Conservation (phyloP, 2,888 invertebrate genomes). For the Dolomedes plantarius region DNA sequence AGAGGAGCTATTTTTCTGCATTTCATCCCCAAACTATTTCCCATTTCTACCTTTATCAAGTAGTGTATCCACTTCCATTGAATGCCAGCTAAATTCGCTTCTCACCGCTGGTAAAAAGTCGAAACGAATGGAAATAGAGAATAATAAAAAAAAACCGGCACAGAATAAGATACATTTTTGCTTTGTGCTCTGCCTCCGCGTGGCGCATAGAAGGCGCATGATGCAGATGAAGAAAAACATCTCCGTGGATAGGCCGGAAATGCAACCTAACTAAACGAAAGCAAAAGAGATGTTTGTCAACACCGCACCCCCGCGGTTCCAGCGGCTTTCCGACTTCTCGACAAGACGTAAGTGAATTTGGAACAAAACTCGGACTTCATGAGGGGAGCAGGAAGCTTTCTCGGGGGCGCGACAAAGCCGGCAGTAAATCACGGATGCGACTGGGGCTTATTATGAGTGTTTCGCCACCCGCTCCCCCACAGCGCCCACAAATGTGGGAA, state of each 20-base stretch:
- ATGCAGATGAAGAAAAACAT: not conserved
- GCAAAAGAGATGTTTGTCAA: constrained; percentile 27
- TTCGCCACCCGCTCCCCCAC: constrained; percentile 4
- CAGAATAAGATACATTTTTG: not conserved
- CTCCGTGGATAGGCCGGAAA: not conserved
- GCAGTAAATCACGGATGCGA: not conserved
- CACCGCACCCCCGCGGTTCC: not conserved
- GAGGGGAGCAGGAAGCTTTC: not conserved
- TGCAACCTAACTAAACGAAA: constrained; percentile 22
- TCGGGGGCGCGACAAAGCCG: not conserved
- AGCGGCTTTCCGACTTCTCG: not conserved
- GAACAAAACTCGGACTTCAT: not conserved
- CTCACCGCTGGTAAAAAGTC: not conserved
- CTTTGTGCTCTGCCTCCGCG: too few species aligned
- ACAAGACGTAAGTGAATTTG: constrained; percentile 1
- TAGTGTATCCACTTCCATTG: too few species aligned
- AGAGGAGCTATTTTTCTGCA: too few species aligned
- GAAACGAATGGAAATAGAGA: not conserved
- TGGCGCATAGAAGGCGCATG: too few species aligned
- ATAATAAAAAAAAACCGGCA: not conserved
- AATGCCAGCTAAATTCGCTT: not conserved
- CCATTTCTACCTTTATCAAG: too few species aligned
- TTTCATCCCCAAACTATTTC: too few species aligned
- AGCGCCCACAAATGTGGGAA: constrained; percentile 55
- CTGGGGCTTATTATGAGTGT: not conserved